A percentile compares a stretch with the other conserved stretches of the same genome.
Conservation (phyloP, 2,888 invertebrate species). For the Ectemnius lituratus region DNA sequence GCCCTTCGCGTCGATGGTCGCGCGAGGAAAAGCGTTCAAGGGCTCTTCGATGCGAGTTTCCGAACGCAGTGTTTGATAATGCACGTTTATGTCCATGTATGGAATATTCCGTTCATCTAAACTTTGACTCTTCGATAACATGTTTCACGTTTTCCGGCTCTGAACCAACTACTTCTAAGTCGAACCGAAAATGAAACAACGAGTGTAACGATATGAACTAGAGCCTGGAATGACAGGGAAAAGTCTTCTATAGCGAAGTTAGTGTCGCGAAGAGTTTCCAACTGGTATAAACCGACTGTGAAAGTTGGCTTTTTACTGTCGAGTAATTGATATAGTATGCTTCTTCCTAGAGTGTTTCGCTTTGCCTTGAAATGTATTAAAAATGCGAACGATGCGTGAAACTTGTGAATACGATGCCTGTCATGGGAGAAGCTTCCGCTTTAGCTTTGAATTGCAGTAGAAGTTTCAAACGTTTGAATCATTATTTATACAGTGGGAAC, state of each 20-base stretch:
- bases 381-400: conserved; percentile 1
- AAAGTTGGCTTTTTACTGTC: neutral
- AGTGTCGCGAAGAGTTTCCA: neutral
- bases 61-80: too few species aligned
- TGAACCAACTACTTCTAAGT: too few species aligned
- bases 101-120: neutral
- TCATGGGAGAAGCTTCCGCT: neutral
- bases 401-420: neutral
- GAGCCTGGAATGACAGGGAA: neutral
- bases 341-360: too few species aligned
- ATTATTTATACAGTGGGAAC: neutral
- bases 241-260: neutral
- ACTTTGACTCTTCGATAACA: neutral
- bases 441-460: neutral
- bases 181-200: too few species aligned
- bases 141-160: too few species aligned
- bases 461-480: neutral
- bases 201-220: too few species aligned
- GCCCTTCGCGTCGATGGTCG: conserved; percentile 21
- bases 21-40: conserved; percentile 20
- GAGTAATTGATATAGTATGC: too few species aligned
- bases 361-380: neutral
- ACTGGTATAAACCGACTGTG: neutral
- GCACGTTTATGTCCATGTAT: neutral
- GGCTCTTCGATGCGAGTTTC: neutral